Base-by-base conservation (phyloP, 2,797 vertebrate genomes). In the Telmatherina bonti region DNA sequence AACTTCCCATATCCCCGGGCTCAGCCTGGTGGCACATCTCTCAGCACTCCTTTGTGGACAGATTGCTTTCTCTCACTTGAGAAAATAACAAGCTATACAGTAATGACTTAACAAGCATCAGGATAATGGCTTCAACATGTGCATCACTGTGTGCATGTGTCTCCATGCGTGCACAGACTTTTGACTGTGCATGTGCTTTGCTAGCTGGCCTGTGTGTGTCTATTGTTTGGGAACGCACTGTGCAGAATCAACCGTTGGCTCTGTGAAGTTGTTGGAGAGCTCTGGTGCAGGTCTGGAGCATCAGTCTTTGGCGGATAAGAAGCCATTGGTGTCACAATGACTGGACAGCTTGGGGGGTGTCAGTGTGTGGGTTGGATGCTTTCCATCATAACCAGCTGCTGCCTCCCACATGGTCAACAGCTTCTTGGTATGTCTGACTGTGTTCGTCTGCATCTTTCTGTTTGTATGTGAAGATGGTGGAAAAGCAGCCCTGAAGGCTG, bases 61-160 rank as follows among this genome's bases (percentile, higher is more conserved):
- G 89, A 91, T 91, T 91, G 90, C 91, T 92, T 92, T 93, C 89
- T 93, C 89, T 91, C 88, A 89, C 87, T 92, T 92, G 92, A 89
- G 92, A 94, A 93, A 94, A 94, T 93, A 93, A 94, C 92, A 93
- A 93, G 93, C 92, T 90, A 89, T 85, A 88, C 91, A 92, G 91
- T 94, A 94, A 94, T 94, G 91, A 93, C 92, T 93, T 93, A 94
- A 94, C 92, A 93, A 93, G 92, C 93, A 92, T 90, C 89, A 89
- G 91, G 90, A 92, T 94, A 94, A 94, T 94, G 89, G 89, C 88
- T 94, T 93, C 93, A 93, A 57, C 93, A 94, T 94, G 93, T 92
- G 91, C 77, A 65, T 66, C 51, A 53, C 80, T 84, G 79, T 64
- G 80, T 78, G 78, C 72, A 63, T 84, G 78, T 73, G 83, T 88